Conservation (phyloP, 2,113 vertebrate species). For the Macquaria ambigua region DNA sequence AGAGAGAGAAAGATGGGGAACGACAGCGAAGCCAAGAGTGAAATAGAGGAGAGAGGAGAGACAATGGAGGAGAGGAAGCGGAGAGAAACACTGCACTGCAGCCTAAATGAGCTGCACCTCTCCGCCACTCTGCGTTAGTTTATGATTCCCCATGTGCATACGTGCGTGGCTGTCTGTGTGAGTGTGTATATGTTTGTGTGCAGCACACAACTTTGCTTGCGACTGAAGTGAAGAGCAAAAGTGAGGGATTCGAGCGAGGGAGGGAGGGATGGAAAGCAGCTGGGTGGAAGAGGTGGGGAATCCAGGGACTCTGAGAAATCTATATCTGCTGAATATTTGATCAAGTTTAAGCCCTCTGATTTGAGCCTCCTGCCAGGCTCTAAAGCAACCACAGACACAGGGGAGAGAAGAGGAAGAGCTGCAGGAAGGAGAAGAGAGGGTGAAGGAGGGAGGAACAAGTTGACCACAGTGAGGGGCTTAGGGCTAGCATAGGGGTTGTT, state of each 20-base stretch:
- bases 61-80: slow-evolving; percentile 61
- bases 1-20: slow-evolving; percentile 48
- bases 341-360: slow-evolving; percentile 78
- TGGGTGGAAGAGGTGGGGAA: slow-evolving; percentile 64
- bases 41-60: slow-evolving; percentile 59
- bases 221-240: slow-evolving; percentile 34
- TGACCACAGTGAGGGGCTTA: slow-evolving; percentile 46
- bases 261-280: slow-evolving; percentile 56
- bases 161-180: slow-evolving; percentile 19
- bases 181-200: neutral
- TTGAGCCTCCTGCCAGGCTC: slow-evolving; percentile 70
- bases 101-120: slow-evolving; percentile 72
- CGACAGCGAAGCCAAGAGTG: slow-evolving; percentile 45
- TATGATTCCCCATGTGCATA: slow-evolving; percentile 58
- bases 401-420: slow-evolving; percentile 47
- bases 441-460: slow-evolving; percentile 12
- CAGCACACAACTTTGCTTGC: slow-evolving; percentile 46
- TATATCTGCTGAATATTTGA: slow-evolving; percentile 84
- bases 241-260: slow-evolving; percentile 20
- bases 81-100: slow-evolving; percentile 67
- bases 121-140: slow-evolving; percentile 45
- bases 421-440: slow-evolving; percentile 25
- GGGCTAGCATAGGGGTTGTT: neutral
- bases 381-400: slow-evolving; percentile 45
- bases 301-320: slow-evolving; percentile 77